These are phyloP conservation scores for Brachypterus glaber DNA, from an alignment of 2,888 invertebrate species.

Conservation along the genomic window DNA sequence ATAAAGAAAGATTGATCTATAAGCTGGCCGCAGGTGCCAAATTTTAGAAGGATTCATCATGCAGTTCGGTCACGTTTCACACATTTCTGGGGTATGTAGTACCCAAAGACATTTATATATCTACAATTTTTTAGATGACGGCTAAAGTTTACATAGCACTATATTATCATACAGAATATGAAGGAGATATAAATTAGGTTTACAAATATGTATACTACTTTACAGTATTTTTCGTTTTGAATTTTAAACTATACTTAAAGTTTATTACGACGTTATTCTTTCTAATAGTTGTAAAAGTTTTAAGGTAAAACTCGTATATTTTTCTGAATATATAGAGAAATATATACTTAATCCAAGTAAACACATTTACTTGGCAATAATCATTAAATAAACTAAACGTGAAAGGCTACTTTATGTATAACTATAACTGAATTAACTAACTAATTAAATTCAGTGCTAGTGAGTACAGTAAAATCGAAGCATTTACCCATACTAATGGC, in stretches of 20 bases:
- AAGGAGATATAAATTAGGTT: conserved; percentile 16
- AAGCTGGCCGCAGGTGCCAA: conserved; percentile 31
- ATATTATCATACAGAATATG: conserved; percentile 13
- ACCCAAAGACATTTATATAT: conserved; percentile 21
- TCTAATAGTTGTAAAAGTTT: conserved; percentile 6
- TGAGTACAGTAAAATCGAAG: no score
- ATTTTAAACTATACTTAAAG: conserved; percentile 7
- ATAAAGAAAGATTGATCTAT: conserved; percentile 28
- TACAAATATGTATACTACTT: conserved; percentile 7
- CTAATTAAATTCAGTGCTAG: no score
- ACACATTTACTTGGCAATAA: no score
- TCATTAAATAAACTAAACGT: no score
- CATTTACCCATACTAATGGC: no score
- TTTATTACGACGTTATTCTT: conserved; percentile 6
- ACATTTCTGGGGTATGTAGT: conserved; percentile 33
- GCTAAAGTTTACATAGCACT: conserved; percentile 11
- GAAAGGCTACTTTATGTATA: no score
- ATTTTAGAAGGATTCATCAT: conserved; percentile 29
- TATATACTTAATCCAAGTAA: no score
- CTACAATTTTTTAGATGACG: conserved; percentile 13
- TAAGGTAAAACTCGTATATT: no score
- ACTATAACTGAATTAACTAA: no score
- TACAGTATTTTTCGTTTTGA: conserved; percentile 2
- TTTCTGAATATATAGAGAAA: no score
- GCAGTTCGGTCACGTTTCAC: conserved; percentile 31